Percentiles rank a stretch among this genome's conserved stretches.
These are phyloP conservation scores for Rutilus rutilus DNA, from an alignment of 2,113 vertebrate species.

Conservation along the genomic window DNA sequence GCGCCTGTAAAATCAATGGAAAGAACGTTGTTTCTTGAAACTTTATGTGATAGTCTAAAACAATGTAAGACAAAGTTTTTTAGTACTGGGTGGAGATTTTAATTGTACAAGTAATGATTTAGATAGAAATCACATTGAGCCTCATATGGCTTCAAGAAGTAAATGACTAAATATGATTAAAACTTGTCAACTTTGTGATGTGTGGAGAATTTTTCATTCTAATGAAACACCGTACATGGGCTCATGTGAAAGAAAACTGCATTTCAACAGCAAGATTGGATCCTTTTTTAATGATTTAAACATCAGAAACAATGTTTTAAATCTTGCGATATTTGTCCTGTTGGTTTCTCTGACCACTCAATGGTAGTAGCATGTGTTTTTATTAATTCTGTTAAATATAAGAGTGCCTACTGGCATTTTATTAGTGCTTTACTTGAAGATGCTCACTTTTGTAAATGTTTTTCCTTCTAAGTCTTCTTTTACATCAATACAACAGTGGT, in stretches of 20 bases:
- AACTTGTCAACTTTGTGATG: neutral
- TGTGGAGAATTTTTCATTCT: neutral
- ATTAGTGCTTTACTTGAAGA: neutral
- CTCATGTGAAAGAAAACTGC: neutral
- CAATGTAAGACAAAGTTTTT: too few relatives aligned
- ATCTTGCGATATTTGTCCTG: neutral
- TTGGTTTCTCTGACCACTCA: neutral
- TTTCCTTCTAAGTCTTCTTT: too few relatives aligned
- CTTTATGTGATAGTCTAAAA: too few relatives aligned
- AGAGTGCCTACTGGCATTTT: slow-evolving; percentile 29
- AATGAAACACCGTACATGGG: neutral
- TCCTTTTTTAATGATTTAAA: neutral
- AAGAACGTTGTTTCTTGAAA: neutral
- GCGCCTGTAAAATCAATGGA: neutral
- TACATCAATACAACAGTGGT: too few relatives aligned
- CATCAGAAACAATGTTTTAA: neutral
- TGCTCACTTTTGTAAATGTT: too few relatives aligned
- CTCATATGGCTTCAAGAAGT: too few relatives aligned
- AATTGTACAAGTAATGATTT: too few relatives aligned
- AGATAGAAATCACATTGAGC: too few relatives aligned
- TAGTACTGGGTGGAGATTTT: too few relatives aligned
- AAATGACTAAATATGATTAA: too few relatives aligned
- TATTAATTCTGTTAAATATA: slow-evolving; percentile 9
- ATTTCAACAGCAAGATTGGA: neutral
- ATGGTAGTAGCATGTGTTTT: neutral